phyloP scores from a whole-genome alignment of 1,140 invertebrate species.

The Diprion similis region DNA sequence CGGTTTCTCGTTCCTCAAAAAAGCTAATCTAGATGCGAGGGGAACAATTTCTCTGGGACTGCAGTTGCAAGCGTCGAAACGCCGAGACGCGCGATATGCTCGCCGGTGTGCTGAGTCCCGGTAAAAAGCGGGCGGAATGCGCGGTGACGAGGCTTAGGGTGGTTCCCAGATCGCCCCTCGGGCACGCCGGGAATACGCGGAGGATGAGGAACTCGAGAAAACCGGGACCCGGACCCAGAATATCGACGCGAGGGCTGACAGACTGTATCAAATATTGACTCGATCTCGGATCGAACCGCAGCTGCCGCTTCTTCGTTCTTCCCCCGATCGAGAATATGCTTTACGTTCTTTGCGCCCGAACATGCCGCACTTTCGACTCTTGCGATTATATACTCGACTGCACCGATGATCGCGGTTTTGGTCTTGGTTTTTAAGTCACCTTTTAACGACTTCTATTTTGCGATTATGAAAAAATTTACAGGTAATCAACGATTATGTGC shows the following conservation, averaged over 20 bases:
- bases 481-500: too few relatives aligned
- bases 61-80: neutral
- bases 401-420: too few relatives aligned
- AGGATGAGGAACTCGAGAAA: slow-evolving; percentile 21
- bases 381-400: too few relatives aligned
- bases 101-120: slow-evolving; percentile 19
- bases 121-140: slow-evolving; percentile 55
- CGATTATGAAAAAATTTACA: too few relatives aligned
- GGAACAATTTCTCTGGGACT: slow-evolving; percentile 20
- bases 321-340: neutral
- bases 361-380: neutral
- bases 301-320: slow-evolving; percentile 11
- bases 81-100: neutral
- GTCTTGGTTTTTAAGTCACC: too few relatives aligned
- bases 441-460: too few relatives aligned
- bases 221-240: neutral
- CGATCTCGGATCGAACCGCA: slow-evolving; percentile 25
- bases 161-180: slow-evolving; percentile 29
- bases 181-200: slow-evolving; percentile 33
- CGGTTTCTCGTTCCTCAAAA: slow-evolving; percentile 31
- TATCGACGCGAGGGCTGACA: neutral
- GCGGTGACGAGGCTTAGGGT: slow-evolving; percentile 39
- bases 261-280: slow-evolving; percentile 55
- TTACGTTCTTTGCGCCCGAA: neutral
- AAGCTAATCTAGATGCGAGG: slow-evolving; percentile 16